Evolutionary conservation across 2,113 vertebrate species (phyloP).

Genomic region (Ellobius talpinus): DNA sequence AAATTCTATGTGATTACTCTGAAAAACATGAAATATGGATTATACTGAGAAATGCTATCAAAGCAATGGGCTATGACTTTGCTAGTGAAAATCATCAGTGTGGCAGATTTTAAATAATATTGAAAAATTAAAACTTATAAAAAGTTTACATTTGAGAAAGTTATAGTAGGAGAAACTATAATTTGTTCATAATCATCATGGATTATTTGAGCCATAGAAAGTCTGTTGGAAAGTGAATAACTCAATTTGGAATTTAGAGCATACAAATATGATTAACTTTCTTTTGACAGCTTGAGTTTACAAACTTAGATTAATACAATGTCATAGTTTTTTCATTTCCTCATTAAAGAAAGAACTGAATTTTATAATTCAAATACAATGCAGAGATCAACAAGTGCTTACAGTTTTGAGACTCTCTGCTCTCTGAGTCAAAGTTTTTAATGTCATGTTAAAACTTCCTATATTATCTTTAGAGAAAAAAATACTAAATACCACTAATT

Average conservation of each 20-base stretch:
- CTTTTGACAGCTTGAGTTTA: slow-evolving; percentile 32
- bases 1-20: background rate
- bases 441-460: background rate
- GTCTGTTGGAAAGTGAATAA: slow-evolving; percentile 51
- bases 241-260: slow-evolving; percentile 49
- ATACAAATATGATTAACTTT: slow-evolving; percentile 30
- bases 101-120: slow-evolving; percentile 29
- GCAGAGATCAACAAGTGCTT: slow-evolving; percentile 39
- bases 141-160: slow-evolving; percentile 54
- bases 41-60: slow-evolving; percentile 15
- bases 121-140: slow-evolving; percentile 38
- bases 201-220: slow-evolving; percentile 68
- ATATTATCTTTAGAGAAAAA: slow-evolving; percentile 21
- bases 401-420: background rate
- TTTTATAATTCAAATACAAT: slow-evolving; percentile 51
- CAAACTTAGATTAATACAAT: slow-evolving; percentile 37
- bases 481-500: background rate
- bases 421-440: background rate
- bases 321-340: background rate
- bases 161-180: slow-evolving; percentile 32
- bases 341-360: background rate
- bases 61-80: slow-evolving; percentile 7
- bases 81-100: slow-evolving; percentile 56
- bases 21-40: background rate
- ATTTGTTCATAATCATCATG: slow-evolving; percentile 60